Evolutionary conservation across 2,888 invertebrate species (phyloP).

Genomic region (Trisateles emortualis): DNA sequence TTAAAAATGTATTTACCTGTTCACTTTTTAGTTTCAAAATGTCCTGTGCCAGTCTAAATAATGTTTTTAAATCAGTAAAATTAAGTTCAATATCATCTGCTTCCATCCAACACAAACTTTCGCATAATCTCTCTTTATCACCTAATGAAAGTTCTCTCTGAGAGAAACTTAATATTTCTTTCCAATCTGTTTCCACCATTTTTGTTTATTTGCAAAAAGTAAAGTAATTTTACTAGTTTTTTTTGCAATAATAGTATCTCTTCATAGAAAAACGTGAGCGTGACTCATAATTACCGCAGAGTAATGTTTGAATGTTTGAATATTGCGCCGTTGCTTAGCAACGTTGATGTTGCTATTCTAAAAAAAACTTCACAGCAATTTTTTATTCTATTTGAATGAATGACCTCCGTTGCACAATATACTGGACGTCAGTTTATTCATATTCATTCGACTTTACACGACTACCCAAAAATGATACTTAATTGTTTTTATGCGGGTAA

Average conservation of each 20-base stretch:
- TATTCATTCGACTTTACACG: too few relatives aligned
- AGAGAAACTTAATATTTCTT: constrained; percentile 84
- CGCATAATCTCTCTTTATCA: constrained; percentile 89
- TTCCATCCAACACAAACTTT: constrained; percentile 88
- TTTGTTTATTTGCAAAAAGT: constrained; percentile 1
- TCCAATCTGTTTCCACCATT: constrained; percentile 87
- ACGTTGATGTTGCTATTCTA: constrained; percentile 33
- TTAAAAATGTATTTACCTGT: constrained; percentile 80
- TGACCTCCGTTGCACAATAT: too few relatives aligned
- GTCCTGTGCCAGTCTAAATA: constrained; percentile 89
- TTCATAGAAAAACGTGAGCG: too few relatives aligned
- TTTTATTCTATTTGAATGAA: too few relatives aligned
- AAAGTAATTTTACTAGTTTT: background rate
- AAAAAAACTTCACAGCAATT: background rate
- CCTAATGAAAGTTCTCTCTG: constrained; percentile 85
- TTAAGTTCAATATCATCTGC: constrained; percentile 86
- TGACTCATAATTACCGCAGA: constrained; percentile 23
- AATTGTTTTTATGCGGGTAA: too few relatives aligned
- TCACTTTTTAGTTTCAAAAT: constrained; percentile 90
- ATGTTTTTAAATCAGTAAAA: constrained; percentile 83
- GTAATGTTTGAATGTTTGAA: constrained; percentile 45
- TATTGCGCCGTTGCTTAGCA: constrained; percentile 62
- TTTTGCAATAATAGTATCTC: background rate
- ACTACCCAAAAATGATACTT: too few relatives aligned
- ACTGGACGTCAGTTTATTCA: too few relatives aligned